Evolutionary conservation across 2,113 vertebrate genomes (phyloP).

Genomic region (Heterotis niloticus): DNA sequence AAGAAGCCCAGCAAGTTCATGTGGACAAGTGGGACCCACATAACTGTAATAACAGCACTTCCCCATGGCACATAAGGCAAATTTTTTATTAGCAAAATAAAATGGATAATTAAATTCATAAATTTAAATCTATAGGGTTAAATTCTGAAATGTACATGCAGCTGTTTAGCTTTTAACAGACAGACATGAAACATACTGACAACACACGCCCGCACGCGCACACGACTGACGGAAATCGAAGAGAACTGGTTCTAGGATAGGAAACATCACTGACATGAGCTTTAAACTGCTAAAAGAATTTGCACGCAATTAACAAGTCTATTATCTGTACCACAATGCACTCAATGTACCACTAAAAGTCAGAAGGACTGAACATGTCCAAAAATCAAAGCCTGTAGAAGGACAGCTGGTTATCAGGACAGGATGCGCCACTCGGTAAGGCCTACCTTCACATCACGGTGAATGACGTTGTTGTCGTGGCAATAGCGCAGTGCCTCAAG

Average conservation of each 20-base stretch:
- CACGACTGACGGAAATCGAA: no score
- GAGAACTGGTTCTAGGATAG: background rate
- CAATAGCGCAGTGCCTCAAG: conserved; percentile 92
- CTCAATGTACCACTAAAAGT: background rate
- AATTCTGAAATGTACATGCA: background rate
- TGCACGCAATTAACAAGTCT: background rate
- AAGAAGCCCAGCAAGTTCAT: no score
- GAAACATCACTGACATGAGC: no score
- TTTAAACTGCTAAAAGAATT: no score
- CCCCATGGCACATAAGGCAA: no score
- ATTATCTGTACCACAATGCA: background rate
- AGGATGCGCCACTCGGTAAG: background rate
- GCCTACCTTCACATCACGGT: conserved; percentile 93
- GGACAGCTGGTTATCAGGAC: background rate
- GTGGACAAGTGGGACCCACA: no score
- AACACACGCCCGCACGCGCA: no score
- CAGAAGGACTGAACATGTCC: no score
- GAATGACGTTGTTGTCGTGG: conserved; percentile 96
- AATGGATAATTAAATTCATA: background rate
- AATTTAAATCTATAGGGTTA: background rate
- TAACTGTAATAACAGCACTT: no score
- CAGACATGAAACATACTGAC: conserved; percentile 3
- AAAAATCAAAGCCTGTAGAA: background rate
- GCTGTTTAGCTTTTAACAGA: background rate
- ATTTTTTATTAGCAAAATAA: no score